These are phyloP conservation scores for Pholis gunnellus DNA, from an alignment of 2,113 vertebrate species.

Conservation along the genomic window DNA sequence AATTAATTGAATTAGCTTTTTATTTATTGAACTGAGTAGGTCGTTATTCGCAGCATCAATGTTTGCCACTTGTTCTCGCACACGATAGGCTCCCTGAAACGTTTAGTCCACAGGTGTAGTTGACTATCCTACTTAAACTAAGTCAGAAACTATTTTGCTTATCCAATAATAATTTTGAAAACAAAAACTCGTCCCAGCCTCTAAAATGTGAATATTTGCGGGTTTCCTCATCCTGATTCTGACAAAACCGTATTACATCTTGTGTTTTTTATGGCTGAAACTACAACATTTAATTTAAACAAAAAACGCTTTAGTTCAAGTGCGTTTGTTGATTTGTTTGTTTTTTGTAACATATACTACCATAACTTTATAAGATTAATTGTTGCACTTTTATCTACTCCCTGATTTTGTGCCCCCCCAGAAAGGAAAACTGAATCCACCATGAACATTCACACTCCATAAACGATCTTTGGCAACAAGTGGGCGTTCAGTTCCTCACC, in stretches of 20 bases:
- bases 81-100: not conserved
- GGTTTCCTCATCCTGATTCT: not conserved
- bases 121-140: not conserved
- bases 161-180: not conserved
- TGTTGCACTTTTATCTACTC: not conserved
- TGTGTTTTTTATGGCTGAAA: not conserved
- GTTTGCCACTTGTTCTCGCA: not conserved
- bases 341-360: not conserved
- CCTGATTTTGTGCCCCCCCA: not conserved
- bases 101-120: not conserved
- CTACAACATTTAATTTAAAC: not conserved
- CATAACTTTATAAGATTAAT: not conserved
- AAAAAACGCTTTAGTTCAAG: not conserved
- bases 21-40: not conserved
- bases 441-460: not conserved
- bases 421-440: not conserved
- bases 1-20: not conserved
- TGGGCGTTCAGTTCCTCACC: constrained; percentile 77
- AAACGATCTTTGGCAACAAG: constrained; percentile 78
- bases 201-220: not conserved
- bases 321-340: not conserved
- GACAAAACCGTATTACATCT: not conserved
- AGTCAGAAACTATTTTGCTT: too few relatives aligned
- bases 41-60: not conserved
- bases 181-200: too few relatives aligned